phyloP scores from a whole-genome alignment of 2,113 vertebrate species.

The Phaetusa simplex region DNA sequence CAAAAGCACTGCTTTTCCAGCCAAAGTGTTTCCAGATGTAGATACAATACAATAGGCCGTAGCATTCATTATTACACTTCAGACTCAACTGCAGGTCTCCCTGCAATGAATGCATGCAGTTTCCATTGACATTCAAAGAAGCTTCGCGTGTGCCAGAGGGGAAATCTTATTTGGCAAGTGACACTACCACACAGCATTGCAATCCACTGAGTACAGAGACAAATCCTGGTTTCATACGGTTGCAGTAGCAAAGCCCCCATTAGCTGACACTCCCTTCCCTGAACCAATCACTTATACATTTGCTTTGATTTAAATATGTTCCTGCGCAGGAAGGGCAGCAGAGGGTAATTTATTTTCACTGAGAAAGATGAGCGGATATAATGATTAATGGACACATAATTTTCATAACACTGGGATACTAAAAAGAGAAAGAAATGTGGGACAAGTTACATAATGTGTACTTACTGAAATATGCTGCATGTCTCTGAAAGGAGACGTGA shows the following conservation, averaged over 20 bases:
- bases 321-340: constrained; percentile 10
- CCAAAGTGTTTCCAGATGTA: neutral
- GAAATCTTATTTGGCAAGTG: constrained; percentile 34
- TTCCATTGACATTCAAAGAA: neutral
- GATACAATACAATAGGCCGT: neutral
- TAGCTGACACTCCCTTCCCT: neutral
- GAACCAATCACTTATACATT: neutral
- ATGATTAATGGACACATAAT: constrained; percentile 40
- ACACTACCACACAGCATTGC: constrained; percentile 37
- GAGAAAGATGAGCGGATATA: neutral
- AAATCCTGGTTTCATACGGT: constrained; percentile 22
- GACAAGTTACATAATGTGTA: constrained; percentile 39
- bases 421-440: constrained; percentile 60
- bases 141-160: neutral
- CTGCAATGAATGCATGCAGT: neutral
- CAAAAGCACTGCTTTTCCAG: neutral
- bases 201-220: constrained; percentile 41
- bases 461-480: neutral
- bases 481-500: neutral
- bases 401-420: constrained; percentile 30
- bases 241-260: neutral
- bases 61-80: neutral
- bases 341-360: constrained; percentile 10
- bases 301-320: constrained; percentile 20
- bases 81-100: neutral